Base-by-base conservation (phyloP, 1,140 invertebrate species). In the Lithobius niger region DNA sequence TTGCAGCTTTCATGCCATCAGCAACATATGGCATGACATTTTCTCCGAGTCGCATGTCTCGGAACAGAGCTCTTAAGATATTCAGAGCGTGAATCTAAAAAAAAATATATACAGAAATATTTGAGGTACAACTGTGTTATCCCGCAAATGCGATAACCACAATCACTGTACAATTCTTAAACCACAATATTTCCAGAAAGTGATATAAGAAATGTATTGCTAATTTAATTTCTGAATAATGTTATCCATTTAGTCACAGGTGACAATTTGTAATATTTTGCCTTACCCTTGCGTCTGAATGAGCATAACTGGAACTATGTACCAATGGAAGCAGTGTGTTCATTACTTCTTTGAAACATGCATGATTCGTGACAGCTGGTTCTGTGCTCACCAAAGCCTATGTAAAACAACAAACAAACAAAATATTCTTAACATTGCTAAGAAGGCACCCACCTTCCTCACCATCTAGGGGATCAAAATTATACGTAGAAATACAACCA, bases 31-130 rank as follows among this genome's bases (percentile, higher is more conserved):
- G 73, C 43, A 78, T 77, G 0, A 88, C 79, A 56, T 77, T 68
- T 55, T 89, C 84, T 24, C 81, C 79, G 13, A 96, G 72, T 54
- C 81, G 74, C 26, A 80, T 78, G 68, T 92, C 82, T 51, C 82
- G 77, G 62, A 81, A 89, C 26, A 96, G 67, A 0, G 83, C 81
- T 59, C 90, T 72, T 47, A 96, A 71, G 54, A 95, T 86, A 71
- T 96, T 94, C 55, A 93, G 67, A 3, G 83, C 78, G 73, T 95
- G 91, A 40, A 83, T 82, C 64, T 83, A 77, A 16, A 26, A 26
- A 18, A 36, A n/a, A n/a, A n/a, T n/a, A n/a, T n/a, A n/a, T n/a
- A n/a, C n/a, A n/a, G n/a, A n/a, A n/a, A n/a, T n/a, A n/a, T n/a
- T n/a, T n/a, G n/a, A n/a, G n/a, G n/a, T n/a, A n/a, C n/a, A n/a